phyloP scores from a whole-genome alignment of 1,140 invertebrate species.

The Lepidurus couesii region DNA sequence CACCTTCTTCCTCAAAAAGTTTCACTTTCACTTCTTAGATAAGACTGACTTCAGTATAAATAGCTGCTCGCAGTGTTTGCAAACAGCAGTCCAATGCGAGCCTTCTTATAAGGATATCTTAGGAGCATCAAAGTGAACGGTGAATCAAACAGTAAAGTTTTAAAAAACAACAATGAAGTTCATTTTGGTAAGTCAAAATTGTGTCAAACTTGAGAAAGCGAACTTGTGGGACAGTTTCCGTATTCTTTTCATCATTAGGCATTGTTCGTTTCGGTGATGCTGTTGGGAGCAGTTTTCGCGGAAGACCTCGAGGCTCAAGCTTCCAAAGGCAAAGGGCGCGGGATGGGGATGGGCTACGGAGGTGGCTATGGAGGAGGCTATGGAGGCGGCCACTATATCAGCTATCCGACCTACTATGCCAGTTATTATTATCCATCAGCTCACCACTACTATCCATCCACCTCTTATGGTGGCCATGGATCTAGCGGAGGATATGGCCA shows the following conservation, averaged over 20 bases:
- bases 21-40: neutral
- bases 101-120: too few relatives aligned
- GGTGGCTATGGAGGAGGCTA: neutral
- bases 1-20: neutral
- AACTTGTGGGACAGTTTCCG: neutral
- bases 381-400: neutral
- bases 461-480: neutral
- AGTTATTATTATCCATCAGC: neutral
- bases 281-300: neutral
- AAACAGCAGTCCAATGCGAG: neutral
- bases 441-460: neutral
- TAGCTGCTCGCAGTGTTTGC: neutral
- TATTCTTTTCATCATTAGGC: neutral
- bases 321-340: neutral
- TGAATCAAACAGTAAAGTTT: neutral
- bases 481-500: neutral
- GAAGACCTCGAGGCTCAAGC: neutral
- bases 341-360: neutral
- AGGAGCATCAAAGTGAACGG: too few relatives aligned
- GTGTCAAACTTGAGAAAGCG: neutral
- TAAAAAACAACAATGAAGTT: neutral
- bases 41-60: neutral
- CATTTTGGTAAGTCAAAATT: neutral
- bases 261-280: neutral
- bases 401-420: conserved; percentile 1